Conservation (phyloP, 2,113 vertebrate genomes). For the Nycticryphes semicollaris region DNA sequence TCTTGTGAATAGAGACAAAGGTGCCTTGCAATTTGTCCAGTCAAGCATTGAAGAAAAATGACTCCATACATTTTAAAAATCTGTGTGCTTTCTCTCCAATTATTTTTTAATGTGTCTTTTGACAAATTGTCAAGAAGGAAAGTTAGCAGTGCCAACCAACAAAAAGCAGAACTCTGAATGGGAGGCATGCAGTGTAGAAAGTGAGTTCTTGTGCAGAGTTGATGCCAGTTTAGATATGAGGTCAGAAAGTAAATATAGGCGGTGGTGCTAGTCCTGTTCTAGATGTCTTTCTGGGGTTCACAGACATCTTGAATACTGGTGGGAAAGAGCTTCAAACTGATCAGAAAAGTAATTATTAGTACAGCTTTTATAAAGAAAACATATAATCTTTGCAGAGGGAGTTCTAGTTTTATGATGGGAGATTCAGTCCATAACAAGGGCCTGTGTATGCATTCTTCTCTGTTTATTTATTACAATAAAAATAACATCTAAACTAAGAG, state of each 20-base stretch:
- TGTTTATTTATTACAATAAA: not conserved
- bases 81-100: constrained; percentile 61
- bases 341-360: not conserved
- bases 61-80: constrained; percentile 65
- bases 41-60: constrained; percentile 73
- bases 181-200: not conserved
- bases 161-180: not conserved
- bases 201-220: not conserved
- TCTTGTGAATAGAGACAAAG: constrained; percentile 50
- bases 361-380: not conserved
- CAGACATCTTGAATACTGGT: not conserved
- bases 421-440: not conserved
- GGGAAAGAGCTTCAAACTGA: not conserved
- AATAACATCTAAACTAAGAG: not conserved
- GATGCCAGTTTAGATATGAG: not conserved
- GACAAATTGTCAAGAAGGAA: constrained; percentile 57
- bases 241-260: not conserved
- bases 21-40: constrained; percentile 54
- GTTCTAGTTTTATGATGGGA: not conserved
- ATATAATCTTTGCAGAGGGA: not conserved
- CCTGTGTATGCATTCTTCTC: not conserved
- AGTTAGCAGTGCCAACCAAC: constrained; percentile 31
- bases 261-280: not conserved
- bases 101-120: constrained; percentile 74
- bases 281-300: not conserved